Percentiles rank a stretch among this genome's conserved stretches.
Evolutionary conservation across 1,140 invertebrate genomes (phyloP).

Genomic region (Drosophila athabasca): DNA sequence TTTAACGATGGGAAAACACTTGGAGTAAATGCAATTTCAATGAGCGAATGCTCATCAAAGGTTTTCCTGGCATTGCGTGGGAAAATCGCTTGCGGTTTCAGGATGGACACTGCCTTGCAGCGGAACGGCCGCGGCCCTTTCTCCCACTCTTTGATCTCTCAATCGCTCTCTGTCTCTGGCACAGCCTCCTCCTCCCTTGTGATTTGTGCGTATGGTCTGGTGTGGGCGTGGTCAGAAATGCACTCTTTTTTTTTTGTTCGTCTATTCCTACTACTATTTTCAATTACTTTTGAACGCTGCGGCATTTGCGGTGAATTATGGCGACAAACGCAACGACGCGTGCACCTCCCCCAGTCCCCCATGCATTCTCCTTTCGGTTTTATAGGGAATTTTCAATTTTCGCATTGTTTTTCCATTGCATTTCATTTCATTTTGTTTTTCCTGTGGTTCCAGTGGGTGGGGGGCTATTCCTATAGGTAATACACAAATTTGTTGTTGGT

Average conservation of each 20-base stretch:
- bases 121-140: neutral
- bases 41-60: constrained; percentile 33
- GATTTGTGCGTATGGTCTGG: constrained; percentile 14
- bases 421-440: constrained; percentile 56
- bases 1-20: constrained; percentile 73
- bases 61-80: constrained; percentile 41
- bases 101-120: neutral
- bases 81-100: constrained; percentile 61
- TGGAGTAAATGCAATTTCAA: constrained; percentile 58
- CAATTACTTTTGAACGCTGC: constrained; percentile 53
- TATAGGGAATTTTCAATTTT: constrained; percentile 45
- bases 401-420: constrained; percentile 57
- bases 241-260: constrained; percentile 1
- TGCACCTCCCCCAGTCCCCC: too few species aligned
- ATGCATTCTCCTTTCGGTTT: neutral
- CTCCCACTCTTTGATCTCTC: neutral
- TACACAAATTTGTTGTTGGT: constrained; percentile 64
- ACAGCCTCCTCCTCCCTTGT: neutral
- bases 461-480: constrained; percentile 39
- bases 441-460: neutral
- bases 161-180: too few species aligned
- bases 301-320: constrained; percentile 51
- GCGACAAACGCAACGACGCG: constrained; percentile 18
- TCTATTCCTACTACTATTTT: constrained; percentile 33
- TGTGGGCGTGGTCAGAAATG: constrained; percentile 34